A percentile compares a stretch with the other conserved stretches of the same genome.
Evolutionary conservation across 2,113 vertebrate species (phyloP).

Genomic region (Brienomyrus brachyistius): DNA sequence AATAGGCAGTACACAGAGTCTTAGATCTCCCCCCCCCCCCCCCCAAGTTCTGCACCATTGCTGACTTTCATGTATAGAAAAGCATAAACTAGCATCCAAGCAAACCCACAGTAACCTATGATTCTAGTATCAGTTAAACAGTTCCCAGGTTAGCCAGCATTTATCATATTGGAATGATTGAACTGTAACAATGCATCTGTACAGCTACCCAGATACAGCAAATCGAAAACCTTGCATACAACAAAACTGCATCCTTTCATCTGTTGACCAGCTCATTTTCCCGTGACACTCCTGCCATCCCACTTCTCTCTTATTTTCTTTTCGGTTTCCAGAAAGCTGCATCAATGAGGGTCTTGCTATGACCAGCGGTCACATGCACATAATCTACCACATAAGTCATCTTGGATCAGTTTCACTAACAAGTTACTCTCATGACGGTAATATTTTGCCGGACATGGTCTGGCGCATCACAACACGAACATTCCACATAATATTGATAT

Average conservation of each 20-base stretch:
- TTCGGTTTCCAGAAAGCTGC: neutral
- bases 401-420: neutral
- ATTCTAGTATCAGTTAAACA: neutral
- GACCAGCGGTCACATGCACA: neutral
- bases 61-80: neutral
- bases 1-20: neutral
- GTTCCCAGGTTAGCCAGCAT: neutral
- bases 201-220: neutral
- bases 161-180: neutral
- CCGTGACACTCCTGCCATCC: neutral
- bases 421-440: neutral
- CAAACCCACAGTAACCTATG: neutral
- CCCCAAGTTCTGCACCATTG: neutral
- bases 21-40: neutral
- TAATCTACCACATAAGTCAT: neutral
- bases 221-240: neutral
- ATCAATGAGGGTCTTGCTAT: neutral
- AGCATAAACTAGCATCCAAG: neutral
- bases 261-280: neutral
- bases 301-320: neutral
- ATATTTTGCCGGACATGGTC: neutral
- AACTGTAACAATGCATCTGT: neutral
- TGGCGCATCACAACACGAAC: neutral
- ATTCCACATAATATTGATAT: neutral
- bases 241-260: neutral